Evolutionary conservation across 2,888 invertebrate species (phyloP), one percentile per base, ranked within the genome.

Genomic region (Amphiduros pacificus): DNA sequence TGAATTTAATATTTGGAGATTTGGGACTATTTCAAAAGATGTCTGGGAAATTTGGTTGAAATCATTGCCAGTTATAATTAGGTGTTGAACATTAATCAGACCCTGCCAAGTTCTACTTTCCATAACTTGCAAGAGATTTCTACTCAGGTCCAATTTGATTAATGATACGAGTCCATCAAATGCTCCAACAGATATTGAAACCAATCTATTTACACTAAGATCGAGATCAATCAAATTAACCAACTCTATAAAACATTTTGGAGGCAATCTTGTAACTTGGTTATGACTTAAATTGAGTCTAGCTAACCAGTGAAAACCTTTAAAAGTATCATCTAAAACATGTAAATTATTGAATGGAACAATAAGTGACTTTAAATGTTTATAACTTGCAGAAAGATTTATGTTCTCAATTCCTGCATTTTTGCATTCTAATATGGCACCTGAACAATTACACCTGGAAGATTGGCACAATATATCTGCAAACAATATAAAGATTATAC

Each of bases 1-100:
- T 6, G 73, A 73, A 20, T 62, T 62, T 31, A 65, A 32, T 20
- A 27, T 50, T 2, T 22, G 48, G 28, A 68, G 31, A 32, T 29
- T 40, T 24, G 22, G 49, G 14, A 64, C 40, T 28, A 28, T 40
- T 3, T 36, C 11, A 55, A 65, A 60, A 22, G 60, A 53, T 14
- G 55, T 49, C 59, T 55, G 40, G n/a, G 31, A 55, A 9, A 63
- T 41, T 28, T 64, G 44, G 5, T 49, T 49, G 6, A 32, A 22
- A 24, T 52, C 26, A 20, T 62, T 63, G 14, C 41, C 44, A 14
- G 41, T 59, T 20, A 59, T 40, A 14, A 59, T 53, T 9, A 59
- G n/a, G 26, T 59, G 52, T 4, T 36, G 2, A 2, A 59, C 22
- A n/a, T 54, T 28, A 17, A 32, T 9, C 2, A 59, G 44, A 31